These are phyloP conservation scores for Ctenosaura bakeri DNA, from an alignment of 2,797 vertebrate genomes.

Conservation along the genomic window DNA sequence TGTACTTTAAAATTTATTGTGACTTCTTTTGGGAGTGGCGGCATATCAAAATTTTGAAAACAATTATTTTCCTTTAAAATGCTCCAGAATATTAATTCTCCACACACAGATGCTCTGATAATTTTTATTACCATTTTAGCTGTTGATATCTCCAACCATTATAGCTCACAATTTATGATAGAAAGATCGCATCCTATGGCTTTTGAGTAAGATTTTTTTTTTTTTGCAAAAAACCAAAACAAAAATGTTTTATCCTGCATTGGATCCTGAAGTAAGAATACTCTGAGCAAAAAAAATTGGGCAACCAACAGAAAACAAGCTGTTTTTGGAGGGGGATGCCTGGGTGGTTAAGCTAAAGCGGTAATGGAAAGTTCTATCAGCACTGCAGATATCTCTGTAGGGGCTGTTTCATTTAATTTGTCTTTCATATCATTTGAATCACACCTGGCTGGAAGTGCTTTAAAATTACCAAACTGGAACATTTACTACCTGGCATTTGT, in stretches of 20 bases:
- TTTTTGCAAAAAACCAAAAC: no score
- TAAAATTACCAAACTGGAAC: neutral
- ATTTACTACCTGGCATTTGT: neutral
- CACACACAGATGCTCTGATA: neutral
- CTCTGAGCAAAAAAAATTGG: neutral
- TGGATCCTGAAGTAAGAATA: neutral
- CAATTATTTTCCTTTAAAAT: neutral
- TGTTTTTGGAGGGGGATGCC: neutral
- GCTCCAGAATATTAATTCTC: neutral
- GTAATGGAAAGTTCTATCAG: neutral
- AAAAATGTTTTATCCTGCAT: neutral
- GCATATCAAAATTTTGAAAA: neutral
- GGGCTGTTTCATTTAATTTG: constrained; percentile 1
- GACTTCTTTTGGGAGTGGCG: neutral
- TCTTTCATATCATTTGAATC: neutral
- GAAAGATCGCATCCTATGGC: no score
- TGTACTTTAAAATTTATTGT: neutral
- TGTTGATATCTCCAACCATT: no score
- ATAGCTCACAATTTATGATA: no score
- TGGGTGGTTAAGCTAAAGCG: neutral
- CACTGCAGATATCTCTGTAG: neutral
- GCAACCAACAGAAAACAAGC: neutral
- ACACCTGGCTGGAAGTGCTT: neutral
- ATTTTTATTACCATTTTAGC: neutral
- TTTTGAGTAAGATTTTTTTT: no score